phyloP scores from a whole-genome alignment of 2,113 vertebrate genomes.

The Gavialis gangeticus region DNA sequence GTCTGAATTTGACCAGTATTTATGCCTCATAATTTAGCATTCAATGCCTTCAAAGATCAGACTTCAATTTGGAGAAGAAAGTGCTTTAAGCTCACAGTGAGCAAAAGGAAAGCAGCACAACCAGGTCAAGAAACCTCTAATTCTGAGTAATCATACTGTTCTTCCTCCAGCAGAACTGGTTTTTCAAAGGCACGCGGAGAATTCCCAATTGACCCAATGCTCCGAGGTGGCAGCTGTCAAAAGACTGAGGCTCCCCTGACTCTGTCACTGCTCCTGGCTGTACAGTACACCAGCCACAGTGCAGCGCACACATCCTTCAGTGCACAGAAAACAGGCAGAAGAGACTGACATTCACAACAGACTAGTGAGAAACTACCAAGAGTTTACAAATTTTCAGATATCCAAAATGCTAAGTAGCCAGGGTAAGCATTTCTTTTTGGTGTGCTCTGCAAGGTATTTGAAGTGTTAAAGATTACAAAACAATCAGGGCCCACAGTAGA shows the following conservation, averaged over 20 bases:
- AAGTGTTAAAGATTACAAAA: too few relatives aligned
- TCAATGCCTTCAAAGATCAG: not conserved
- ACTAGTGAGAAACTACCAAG: rapidly evolving
- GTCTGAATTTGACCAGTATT: not conserved
- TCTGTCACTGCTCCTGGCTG: rapidly evolving
- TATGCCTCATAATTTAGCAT: too few relatives aligned
- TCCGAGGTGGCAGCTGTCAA: not conserved
- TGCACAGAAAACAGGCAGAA: not conserved
- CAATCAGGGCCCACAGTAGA: too few relatives aligned
- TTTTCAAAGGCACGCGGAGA: not conserved
- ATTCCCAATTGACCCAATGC: rapidly evolving
- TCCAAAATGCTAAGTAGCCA: not conserved
- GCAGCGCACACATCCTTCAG: rapidly evolving
- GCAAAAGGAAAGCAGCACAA: not conserved
- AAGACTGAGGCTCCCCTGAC: not conserved
- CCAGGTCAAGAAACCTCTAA: not conserved
- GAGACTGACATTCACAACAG: rapidly evolving
- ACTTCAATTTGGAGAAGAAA: not conserved
- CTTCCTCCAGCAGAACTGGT: not conserved
- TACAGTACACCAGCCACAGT: not conserved
- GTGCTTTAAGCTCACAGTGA: not conserved
- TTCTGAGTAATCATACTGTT: rapidly evolving
- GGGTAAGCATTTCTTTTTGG: too few relatives aligned
- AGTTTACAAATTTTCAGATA: rapidly evolving
- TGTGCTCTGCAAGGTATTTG: too few relatives aligned